These are phyloP conservation scores for Labroides dimidiatus DNA, from an alignment of 2,797 vertebrate species.

Conservation along the genomic window DNA sequence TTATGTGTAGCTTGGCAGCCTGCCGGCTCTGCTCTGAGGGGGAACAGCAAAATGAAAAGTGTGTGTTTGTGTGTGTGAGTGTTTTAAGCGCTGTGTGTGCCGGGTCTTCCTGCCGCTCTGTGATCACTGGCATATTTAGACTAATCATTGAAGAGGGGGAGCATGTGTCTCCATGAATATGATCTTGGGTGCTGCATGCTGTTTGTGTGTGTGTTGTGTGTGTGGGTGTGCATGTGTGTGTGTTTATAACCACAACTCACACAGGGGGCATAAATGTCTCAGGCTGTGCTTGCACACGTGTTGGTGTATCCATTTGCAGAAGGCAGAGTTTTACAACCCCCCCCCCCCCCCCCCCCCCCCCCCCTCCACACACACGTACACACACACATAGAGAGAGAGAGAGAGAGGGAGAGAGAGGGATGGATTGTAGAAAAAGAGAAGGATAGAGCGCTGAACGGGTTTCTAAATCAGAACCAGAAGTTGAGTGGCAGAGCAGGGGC, in stretches of 20 bases:
- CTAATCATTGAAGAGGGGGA: conserved; percentile 73
- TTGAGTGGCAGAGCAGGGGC: conserved; percentile 66
- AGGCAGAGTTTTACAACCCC: conserved; percentile 42
- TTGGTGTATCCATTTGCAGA: conserved; percentile 59
- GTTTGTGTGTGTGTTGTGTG: conserved; percentile 28
- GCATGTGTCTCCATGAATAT: conserved; percentile 71
- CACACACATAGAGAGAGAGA: conserved; percentile 5
- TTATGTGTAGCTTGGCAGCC: conserved; percentile 73
- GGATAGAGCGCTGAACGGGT: conserved; percentile 41
- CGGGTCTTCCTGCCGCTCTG: conserved; percentile 65
- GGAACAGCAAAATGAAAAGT: conserved; percentile 59
- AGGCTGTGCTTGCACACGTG: conserved; percentile 65
- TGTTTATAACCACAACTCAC: conserved; percentile 54
- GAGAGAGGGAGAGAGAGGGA: neutral
- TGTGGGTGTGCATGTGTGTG: conserved; percentile 4
- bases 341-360: too few species aligned
- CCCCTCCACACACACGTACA: conserved; percentile 18
- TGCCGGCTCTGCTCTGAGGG: conserved; percentile 61
- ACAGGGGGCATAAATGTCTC: conserved; percentile 69
- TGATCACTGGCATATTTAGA: conserved; percentile 76
- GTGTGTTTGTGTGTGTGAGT: conserved; percentile 41
- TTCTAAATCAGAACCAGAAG: conserved; percentile 80
- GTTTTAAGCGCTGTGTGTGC: conserved; percentile 29
- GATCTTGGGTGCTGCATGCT: conserved; percentile 64
- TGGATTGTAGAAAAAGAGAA: conserved; percentile 33